Evolutionary conservation across 2,113 vertebrate genomes (phyloP), one percentile per base, ranked within the genome.

Genomic region (Muntiacus muntjak): DNA sequence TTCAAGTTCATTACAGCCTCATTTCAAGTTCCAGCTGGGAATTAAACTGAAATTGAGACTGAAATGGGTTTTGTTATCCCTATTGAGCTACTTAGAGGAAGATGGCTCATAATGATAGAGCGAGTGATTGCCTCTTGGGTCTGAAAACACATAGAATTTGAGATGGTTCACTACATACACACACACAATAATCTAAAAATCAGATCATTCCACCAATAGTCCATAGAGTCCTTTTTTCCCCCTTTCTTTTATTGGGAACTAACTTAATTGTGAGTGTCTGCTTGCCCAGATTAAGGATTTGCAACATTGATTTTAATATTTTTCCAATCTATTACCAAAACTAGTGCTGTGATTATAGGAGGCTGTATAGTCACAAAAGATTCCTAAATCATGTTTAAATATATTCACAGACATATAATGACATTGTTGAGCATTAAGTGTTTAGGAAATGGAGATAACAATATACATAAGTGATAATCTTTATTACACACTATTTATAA

Each of bases 1-100:
- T 97, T 98, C 96, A 98, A 97, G 95, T 90, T 98, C 97, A 97
- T 98, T 98, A 97, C 43, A n/a, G 93, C 67, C 94, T 98, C 90
- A 98, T 83, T 95, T 96, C 88, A 98, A 97, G 81, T 97, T 97
- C 74, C 97, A 94, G 40, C 82, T 96, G 97, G 95, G 84, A 98
- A 98, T 98, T 98, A 97, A 98, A 97, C 64, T 98, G 90, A 97
- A 97, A 97, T 76, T 96, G 95, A 98, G 95, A 97, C 40, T 52
- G 87, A 96, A 98, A 98, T 98, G 50, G 97, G 45, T 98, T 98
- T 98, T 96, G 94, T 97, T 97, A 96, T 97, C 83, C 97, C 52
- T 76, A 43, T 57, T 95, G 97, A 93, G 81, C 89, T 89, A 83
- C 97, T 97, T 0, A 0, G 84, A 94, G 92, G 25, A 96, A 93